Base-by-base conservation (phyloP, 2,797 vertebrate species). In the Mus caroli region DNA sequence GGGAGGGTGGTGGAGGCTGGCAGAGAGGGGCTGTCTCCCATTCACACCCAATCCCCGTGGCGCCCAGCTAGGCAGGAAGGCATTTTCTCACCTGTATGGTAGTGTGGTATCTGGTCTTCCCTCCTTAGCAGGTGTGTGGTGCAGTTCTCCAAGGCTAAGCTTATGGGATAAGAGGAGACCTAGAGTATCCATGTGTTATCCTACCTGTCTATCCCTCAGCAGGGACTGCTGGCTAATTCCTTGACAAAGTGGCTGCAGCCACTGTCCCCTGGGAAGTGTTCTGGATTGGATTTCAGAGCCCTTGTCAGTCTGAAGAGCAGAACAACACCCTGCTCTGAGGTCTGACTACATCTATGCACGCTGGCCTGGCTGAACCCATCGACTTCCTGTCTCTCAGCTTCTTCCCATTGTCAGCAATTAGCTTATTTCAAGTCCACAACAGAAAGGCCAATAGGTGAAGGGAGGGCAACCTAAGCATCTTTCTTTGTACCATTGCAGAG, bases 401-500 rank as follows among this genome's bases (percentile, higher is more conserved):
- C 87, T 91, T 90, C 80, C 85, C 54, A 56, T 62, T 94, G 97
- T 95, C 97, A 96, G 96, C 95, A 84, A 98, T 97, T 98, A 97
- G 98, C 98, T 98, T 97, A 97, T 97, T 97, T 97, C 54, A 78
- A 97, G 95, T 94, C 92, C 95, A 69, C 3, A 92, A 92, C 79
- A 95, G 91, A 62, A 92, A 97, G 96, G 96, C 97, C 97, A 97
- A 96, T 88, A 97, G 94, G 85, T 69, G 84, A 93, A 96, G 78
- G 84, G 92, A 96, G 78, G 64, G 71, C 90, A 43, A 34, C 50
- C 89, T 88, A 88, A 71, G 90, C 37, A 67, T 13, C 60, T 93
- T 91, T 84, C 87, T 40, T 28, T 37, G 88, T 93, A 43, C 71
- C 40, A 22, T 34, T 40, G 56, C 6, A 85, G 92, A 95, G 94